Evolutionary conservation across 2,113 vertebrate genomes (phyloP), one percentile per base, ranked within the genome.

Genomic region (Clarias batrachus): DNA sequence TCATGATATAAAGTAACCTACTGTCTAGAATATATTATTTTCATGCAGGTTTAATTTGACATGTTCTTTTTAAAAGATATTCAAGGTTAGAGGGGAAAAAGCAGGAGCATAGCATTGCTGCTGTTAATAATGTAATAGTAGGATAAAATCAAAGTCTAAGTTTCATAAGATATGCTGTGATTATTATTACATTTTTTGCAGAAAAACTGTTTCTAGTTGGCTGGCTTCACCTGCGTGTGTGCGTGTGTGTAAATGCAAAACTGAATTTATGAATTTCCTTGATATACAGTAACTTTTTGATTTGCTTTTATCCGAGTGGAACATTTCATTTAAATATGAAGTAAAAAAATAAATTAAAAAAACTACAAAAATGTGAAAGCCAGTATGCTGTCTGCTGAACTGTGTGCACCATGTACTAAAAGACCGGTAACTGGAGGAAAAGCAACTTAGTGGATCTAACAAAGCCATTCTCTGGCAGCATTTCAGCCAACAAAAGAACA

Each of bases 331-430:
- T 62, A 52, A 85, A 85, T 63, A 85, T 77, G 78, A 77, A 77
- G 37, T 16, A 13, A 84, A 37, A 33, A 37, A 37, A 37, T 2
- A 37, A 3, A 37, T 33, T 33, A 37, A 48, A 41, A 23, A 60
- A 17, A 11, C 30, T 52, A 52, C 37, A 16, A 41, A 8, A 30
- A 60, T 63, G 8, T 78, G 54, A 59, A 79, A 79, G 27, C 3
- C 54, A 57, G 14, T 78, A 30, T 59, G 48, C 60, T 66, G 57
- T 76, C 41, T 73, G 59, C 66, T 54, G 41, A 79, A 79, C 62
- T 81, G 57, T 84, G 37, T 87, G 71, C 7, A 48, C 48, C 48
- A 84, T 84, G 84, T 81, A 66, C 78, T 82, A 85, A 68, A 70
- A 41, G 52, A 41, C 14, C 54, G 71, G 37, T 19, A 25, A 84